Conservation (phyloP, 2,888 invertebrate species). For the Mechanitis mazaeus region DNA sequence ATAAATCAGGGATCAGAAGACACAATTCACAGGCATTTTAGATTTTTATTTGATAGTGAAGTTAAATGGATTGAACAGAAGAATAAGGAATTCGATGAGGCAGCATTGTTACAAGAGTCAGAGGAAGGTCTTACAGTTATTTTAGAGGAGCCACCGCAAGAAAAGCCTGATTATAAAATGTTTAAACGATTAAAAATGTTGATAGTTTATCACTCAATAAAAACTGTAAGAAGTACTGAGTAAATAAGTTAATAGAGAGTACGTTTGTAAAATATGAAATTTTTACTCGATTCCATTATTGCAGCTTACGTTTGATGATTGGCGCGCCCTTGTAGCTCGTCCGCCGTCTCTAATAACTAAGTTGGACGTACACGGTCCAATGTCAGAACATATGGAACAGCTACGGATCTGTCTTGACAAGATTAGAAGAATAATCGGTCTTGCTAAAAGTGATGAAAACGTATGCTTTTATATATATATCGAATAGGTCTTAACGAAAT, state of each 20-base stretch:
- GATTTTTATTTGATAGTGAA: constrained; percentile 55
- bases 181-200: constrained; percentile 59
- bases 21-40: constrained; percentile 59
- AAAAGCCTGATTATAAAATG: constrained; percentile 44
- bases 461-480: constrained; percentile 35
- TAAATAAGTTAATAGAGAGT: neutral
- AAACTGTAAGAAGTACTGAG: constrained; percentile 45
- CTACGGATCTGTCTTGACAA: constrained; percentile 60
- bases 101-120: constrained; percentile 33
- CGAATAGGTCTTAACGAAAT: too few relatives aligned
- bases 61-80: constrained; percentile 46
- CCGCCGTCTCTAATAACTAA: constrained; percentile 68
- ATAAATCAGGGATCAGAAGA: constrained; percentile 68
- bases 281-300: neutral
- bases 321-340: constrained; percentile 55
- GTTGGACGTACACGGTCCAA: constrained; percentile 50
- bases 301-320: constrained; percentile 49
- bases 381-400: constrained; percentile 61
- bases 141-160: constrained; percentile 33
- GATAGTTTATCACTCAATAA: constrained; percentile 65
- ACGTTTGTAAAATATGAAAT: too few relatives aligned
- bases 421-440: constrained; percentile 46
- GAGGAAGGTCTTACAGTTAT: constrained; percentile 36
- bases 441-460: constrained; percentile 41
- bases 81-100: constrained; percentile 37